phyloP scores from a whole-genome alignment of 2,888 invertebrate genomes.

The Melieria picta region DNA sequence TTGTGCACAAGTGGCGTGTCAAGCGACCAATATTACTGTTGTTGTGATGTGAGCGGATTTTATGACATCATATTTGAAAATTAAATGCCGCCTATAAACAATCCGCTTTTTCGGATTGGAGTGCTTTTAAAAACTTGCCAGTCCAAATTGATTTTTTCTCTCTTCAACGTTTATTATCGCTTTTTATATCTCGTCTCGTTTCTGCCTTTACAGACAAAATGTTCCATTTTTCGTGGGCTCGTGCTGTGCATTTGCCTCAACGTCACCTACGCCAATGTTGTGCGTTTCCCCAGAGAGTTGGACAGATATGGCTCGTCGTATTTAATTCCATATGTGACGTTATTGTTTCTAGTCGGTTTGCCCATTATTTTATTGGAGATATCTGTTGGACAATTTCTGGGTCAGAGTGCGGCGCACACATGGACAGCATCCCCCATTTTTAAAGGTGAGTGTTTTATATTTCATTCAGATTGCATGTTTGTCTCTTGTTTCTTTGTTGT shows the following conservation, averaged over 20 bases:
- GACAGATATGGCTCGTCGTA: constrained; percentile 64
- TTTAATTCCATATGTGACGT: constrained; percentile 63
- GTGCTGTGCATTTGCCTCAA: constrained; percentile 66
- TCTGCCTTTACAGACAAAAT: constrained; percentile 63
- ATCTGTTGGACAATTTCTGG: constrained; percentile 66
- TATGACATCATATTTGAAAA: too few relatives aligned
- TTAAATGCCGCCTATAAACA: too few relatives aligned
- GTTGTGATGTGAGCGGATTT: too few relatives aligned
- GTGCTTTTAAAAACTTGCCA: too few relatives aligned
- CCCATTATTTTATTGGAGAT: constrained; percentile 66
- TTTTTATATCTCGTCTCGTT: constrained; percentile 16
- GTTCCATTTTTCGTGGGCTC: constrained; percentile 66
- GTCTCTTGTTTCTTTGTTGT: too few relatives aligned
- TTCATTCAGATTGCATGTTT: background rate
- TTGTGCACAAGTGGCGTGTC: too few relatives aligned
- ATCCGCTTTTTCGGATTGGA: too few relatives aligned
- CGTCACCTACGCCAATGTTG: constrained; percentile 65
- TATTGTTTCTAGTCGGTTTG: constrained; percentile 66
- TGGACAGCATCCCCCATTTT: constrained; percentile 66
- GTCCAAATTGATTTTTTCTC: too few relatives aligned
- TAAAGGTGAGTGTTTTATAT: constrained; percentile 57
- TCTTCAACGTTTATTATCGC: background rate
- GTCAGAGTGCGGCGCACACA: constrained; percentile 66
- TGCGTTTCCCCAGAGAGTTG: constrained; percentile 66
- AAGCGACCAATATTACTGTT: too few relatives aligned